Base-by-base conservation (phyloP, 2,797 vertebrate species). In the Geotrypetes seraphini region DNA sequence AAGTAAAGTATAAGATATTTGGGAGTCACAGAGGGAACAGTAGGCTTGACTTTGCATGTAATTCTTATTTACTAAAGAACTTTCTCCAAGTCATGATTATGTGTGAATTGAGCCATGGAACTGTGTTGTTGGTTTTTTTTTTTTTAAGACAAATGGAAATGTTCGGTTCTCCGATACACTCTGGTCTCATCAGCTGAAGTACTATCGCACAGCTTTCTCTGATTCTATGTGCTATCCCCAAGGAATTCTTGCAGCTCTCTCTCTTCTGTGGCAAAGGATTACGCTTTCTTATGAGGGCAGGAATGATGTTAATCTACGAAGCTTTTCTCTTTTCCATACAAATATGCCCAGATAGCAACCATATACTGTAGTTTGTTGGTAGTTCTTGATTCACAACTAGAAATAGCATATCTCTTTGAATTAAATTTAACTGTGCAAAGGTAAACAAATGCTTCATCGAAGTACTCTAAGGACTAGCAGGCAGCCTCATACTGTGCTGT, bases 381-480 rank as follows among this genome's bases (percentile, higher is more conserved):
- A 39, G 30, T 37, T 66, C 52, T 48, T 55, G 57, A 57, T 23
- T 47, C n/a, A 35, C 28, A 4, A 7, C 36, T 51, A 34, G 49
- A 50, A 49, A 48, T 10, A 49, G 24, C 22, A 33, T 37, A 58
- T 44, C 36, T 16, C 32, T 67, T 44, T 12, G 17, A 52, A 47
- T 18, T 16, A 50, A 53, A 33, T 42, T 60, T 53, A 44, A 30
- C 50, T 63, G 57, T 55, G 68, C 47, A 60, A 63, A 48, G 52
- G 41, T 58, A 76, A 73, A 68, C 57, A 62, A 66, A 61, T 56
- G 63, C 65, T 73, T 72, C 61, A 66, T 71, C 68, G 71, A 71
- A 70, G 67, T 53, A 16, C 50, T 50, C 54, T 57, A 63, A 62
- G 64, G 62, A 57, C 39, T 0, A 54, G 39, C 39, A 58, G 57